Base-by-base conservation (phyloP, 2,797 vertebrate genomes). In the Nannoperca obscura region DNA sequence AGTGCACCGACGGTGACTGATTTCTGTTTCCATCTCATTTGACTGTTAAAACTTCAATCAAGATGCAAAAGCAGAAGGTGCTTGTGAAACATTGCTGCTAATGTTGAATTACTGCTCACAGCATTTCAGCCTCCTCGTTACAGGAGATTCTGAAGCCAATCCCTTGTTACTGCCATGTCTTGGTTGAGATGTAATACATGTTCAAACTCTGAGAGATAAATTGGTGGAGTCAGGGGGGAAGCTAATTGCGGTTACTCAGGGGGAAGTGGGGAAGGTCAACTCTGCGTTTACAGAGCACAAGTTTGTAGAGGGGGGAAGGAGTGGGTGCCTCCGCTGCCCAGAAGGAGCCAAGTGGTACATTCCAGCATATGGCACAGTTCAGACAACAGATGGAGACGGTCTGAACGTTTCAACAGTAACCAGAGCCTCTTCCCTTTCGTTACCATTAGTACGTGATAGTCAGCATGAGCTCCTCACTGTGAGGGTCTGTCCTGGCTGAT, bases 361-460 rank as follows among this genome's bases (percentile, higher is more conserved):
- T 91, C 88, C 85, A 91, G 84, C 86, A 90, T 88, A 90, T 89
- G 90, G 89, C 89, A 89, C 80, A 74, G 85, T 87, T 88, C 86
- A 89, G 82, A 82, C 87, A 90, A 91, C 91, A 93, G 89, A 91
- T 89, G 87, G 90, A 86, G 86, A 71, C 75, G 30, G 86, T 86
- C 82, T 78, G 83, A 59, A 80, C 74, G 73, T 84, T 74, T 72
- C 80, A 80, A 71, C 74, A 81, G 71, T 74, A 84, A 84, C 74
- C 58, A 71, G 81, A 85, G 68, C 65, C 63, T 81, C 58, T 70
- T 63, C 71, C 55, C 75, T 59, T 59, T 78, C 75, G 66, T 62
- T 75, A 87, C 74, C 38, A 47, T 80, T 64, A 67, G 38, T 53
- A 32, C 44, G 63, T 1, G 62, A 75, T 70, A 53, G 61, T 74